Evolutionary conservation across 2,797 vertebrate species (phyloP), one percentile per base, ranked within the genome.

Genomic region (Mionectes olivaceus): DNA sequence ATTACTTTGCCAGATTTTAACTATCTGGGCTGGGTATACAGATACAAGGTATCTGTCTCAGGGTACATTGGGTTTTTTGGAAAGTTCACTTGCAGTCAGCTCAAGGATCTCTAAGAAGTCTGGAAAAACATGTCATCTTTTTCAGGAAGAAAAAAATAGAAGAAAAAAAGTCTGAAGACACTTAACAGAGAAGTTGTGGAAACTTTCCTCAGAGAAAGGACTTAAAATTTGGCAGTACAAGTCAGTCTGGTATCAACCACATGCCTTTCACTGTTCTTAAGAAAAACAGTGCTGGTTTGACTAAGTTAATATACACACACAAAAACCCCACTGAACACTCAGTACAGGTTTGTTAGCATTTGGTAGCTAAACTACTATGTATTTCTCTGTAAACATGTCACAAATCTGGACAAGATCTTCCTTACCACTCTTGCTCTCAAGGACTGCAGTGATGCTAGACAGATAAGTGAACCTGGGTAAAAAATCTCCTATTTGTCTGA

Each of bases 1-100:
- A 53, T 63, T 88, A 59, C 69, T 94, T 90, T 79, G 46, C 55
- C 87, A 96, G 76, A 63, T 79, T 94, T 90, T 69, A 91, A 91
- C 46, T 73, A 73, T 91, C 61, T 83, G 57, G 59, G 35, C n/a
- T 90, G 65, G 69, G 35, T 35, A 35, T 35, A 35, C 35, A 35
- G 43, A 23, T 76, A 83, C 13, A 24, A 55, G 19, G n/a, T 70
- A 79, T 73, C 63, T 59, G 47, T 90, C 60, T 95, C 55, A 70
- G 37, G 22, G 13, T 84, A 90, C 52, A 11, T 0, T 39, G n/a
- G 6, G 8, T 15, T 84, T 90, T 91, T 60, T 80, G 11, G 27
- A 67, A 86, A 94, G 41, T 74, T 78, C 71, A 49, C 44, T 5
- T 73, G 49, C 76, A 96, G 77, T 57, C 44, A 94, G 77, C 9